Conservation (phyloP, 2,113 vertebrate species). For the Pelmatolapia mariae region DNA sequence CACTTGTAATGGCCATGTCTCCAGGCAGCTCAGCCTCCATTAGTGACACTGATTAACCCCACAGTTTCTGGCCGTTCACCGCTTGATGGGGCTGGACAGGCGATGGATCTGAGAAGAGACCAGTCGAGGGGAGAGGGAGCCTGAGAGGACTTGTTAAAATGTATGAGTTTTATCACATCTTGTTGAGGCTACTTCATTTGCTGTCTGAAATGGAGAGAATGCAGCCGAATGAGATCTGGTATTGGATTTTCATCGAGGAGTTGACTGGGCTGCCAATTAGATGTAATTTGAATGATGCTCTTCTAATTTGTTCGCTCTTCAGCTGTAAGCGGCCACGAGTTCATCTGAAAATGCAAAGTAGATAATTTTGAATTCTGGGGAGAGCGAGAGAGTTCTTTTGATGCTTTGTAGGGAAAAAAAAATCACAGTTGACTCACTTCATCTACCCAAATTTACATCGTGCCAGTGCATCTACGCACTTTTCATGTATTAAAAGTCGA, state of each 20-base stretch:
- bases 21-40: conserved; percentile 45
- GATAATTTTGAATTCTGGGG: neutral
- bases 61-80: conserved; percentile 7
- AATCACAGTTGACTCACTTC: neutral
- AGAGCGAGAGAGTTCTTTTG: neutral
- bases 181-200: conserved; percentile 48
- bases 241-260: conserved; percentile 22
- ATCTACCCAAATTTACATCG: neutral
- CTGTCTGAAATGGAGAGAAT: conserved; percentile 41
- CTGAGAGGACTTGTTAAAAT: conserved; percentile 52
- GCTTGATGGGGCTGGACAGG: conserved; percentile 48
- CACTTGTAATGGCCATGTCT: conserved; percentile 29
- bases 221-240: conserved; percentile 35
- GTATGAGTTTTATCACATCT: conserved; percentile 59
- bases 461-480: neutral
- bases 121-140: neutral
- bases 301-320: neutral
- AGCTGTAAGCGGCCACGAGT: neutral
- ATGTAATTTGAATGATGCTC: neutral
- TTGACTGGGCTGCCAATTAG: conserved; percentile 31
- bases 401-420: neutral
- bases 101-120: conserved; percentile 2
- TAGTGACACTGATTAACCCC: conserved; percentile 68
- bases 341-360: neutral
- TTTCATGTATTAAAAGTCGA: neutral